Conservation (phyloP, 2,888 invertebrate genomes). For the Parnassius glacialis region DNA sequence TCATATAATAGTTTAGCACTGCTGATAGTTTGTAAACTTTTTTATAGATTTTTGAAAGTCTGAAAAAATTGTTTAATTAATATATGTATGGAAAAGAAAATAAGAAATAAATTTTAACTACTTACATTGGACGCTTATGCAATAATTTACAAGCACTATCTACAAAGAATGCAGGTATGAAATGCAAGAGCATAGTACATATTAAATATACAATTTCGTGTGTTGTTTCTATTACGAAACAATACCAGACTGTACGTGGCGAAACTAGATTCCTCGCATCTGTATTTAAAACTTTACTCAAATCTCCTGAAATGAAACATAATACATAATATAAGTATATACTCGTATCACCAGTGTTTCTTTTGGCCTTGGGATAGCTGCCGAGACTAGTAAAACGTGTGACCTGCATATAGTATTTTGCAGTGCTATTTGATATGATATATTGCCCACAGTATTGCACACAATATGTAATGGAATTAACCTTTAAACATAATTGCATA, state of each 20-base stretch:
- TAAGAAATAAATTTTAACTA: background rate
- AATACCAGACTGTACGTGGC: slow-evolving; percentile 11
- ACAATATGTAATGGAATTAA: too few species aligned
- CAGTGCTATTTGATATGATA: too few species aligned
- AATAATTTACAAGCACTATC: slow-evolving; percentile 5
- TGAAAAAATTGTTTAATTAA: slow-evolving; percentile 1
- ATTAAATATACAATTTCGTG: background rate
- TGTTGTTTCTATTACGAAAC: slow-evolving; percentile 2
- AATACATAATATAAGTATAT: background rate
- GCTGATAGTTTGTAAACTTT: slow-evolving; percentile 5
- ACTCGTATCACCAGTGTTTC: too few species aligned
- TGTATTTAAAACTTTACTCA: background rate
- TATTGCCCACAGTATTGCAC: too few species aligned
- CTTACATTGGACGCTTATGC: slow-evolving; percentile 11
- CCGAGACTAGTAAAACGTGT: too few species aligned
- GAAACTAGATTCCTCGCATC: slow-evolving; percentile 1
- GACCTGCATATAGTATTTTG: too few species aligned
- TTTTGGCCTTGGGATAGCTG: too few species aligned
- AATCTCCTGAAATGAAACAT: background rate
- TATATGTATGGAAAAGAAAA: background rate
- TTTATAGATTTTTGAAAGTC: slow-evolving; percentile 4
- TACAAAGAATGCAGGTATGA: slow-evolving; percentile 11
- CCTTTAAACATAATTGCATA: too few species aligned
- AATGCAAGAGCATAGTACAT: slow-evolving; percentile 10
- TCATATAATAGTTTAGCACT: slow-evolving; percentile 2